phyloP scores from a whole-genome alignment of 2,113 vertebrate species.

The Xenus cinereus region DNA sequence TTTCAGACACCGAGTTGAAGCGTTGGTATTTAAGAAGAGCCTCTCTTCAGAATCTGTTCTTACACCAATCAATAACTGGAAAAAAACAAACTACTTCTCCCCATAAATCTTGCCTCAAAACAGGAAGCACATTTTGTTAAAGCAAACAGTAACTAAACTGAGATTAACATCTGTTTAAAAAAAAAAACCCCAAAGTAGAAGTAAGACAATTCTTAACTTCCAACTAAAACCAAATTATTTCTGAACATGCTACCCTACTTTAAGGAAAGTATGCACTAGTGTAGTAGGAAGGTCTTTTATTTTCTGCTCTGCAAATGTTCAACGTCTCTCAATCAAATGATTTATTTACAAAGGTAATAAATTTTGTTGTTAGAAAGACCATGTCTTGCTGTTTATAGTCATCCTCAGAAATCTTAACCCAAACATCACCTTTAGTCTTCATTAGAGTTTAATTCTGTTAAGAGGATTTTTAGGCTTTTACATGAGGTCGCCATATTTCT shows the following conservation, averaged over 20 bases:
- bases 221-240: background rate
- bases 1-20: background rate
- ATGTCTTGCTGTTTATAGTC: background rate
- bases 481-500: rapidly evolving
- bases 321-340: rapidly evolving
- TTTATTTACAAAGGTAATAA: background rate
- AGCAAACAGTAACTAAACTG: background rate
- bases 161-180: background rate
- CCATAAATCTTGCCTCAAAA: background rate
- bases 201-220: background rate
- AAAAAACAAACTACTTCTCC: background rate
- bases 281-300: background rate
- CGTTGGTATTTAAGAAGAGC: no score
- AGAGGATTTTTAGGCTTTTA: background rate
- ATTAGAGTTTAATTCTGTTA: background rate
- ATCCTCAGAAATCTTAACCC: background rate
- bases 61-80: background rate
- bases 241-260: background rate
- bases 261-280: background rate
- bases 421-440: background rate
- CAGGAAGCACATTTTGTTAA: background rate
- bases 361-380: background rate
- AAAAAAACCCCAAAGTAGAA: background rate
- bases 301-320: background rate
- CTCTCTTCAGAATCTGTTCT: background rate